Evolutionary conservation across 53 echinoderm and acorn worm species (phyloP), one percentile per base, ranked within the genome.

Genomic region (Echinarachnius parma): DNA sequence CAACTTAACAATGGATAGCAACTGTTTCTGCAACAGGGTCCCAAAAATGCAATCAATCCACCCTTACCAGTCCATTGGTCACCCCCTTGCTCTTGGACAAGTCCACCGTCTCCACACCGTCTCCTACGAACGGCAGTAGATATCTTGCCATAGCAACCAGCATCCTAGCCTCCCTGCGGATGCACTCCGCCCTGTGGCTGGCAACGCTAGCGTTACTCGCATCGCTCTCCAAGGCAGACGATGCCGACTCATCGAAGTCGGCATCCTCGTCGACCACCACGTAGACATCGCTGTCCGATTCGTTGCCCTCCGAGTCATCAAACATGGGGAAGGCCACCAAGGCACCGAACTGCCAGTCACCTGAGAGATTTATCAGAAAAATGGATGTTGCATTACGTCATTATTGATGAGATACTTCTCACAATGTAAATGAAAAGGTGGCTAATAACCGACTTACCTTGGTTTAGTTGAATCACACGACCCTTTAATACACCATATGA

Each of bases 181-280:
- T 89, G 26, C 80, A 53, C 61, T 66, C 64, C 4, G 82, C 86
- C 7, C 53, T 59, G 46, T 66, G 75, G 48, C 71, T 78, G 34
- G 64, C 48, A 42, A 53, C 34, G 18, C 67, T 72, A 64, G 77
- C 48, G 18, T 82, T 75, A 23, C 50, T 68, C 3, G 72, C 68
- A 54, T 98, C 98, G 46, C 98, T 98, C 29, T 94, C 90, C 3
- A 56, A 13, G 5, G 67, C 84, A 19, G 92, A 92, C 0, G 89
- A 74, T 48, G 83, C 86, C 2, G 98, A 91, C 61, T 98, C 98
- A 39, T 98, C 91, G 48, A 91, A 83, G 56, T 98, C 98, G 4
- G 88, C 88, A 72, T 98, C 98, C 47, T 98, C 98, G 61, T 98
- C 98, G 19, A 89, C 67, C 23, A 77, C 82, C 1, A 80, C 64